These are phyloP conservation scores for Lissonota sp. DNA, from an alignment of 2,888 invertebrate genomes.

Conservation along the genomic window DNA sequence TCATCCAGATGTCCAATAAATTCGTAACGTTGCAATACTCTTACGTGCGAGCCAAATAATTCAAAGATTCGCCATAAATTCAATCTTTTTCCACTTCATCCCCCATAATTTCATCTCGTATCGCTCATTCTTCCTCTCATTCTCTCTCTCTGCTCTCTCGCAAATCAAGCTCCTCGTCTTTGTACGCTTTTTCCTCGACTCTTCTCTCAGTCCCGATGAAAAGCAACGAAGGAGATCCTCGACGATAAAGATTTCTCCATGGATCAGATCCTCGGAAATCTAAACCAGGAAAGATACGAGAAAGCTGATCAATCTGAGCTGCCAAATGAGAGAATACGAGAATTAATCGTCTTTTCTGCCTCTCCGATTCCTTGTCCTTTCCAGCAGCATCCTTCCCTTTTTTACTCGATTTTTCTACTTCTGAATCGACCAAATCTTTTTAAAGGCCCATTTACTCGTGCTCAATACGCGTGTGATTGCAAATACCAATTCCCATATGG, in stretches of 20 bases:
- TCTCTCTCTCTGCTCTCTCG: too few species aligned
- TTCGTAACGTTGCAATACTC: slow-evolving; percentile 36
- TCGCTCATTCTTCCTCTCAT: not conserved
- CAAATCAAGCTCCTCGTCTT: slow-evolving; percentile 15
- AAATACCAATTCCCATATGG: not conserved
- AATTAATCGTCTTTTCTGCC: not conserved
- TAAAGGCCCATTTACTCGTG: slow-evolving; percentile 11
- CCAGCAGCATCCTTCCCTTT: slow-evolving; percentile 17
- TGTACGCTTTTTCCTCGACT: slow-evolving; percentile 12
- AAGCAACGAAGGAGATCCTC: slow-evolving; percentile 1
- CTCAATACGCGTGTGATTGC: slow-evolving; percentile 50
- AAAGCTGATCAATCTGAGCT: too few species aligned
- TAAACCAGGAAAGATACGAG: slow-evolving; percentile 40
- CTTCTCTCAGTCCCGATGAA: not conserved
- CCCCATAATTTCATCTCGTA: not conserved
- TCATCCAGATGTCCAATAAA: slow-evolving; percentile 38
- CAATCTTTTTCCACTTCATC: slow-evolving; percentile 21
- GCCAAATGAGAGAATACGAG: slow-evolving; percentile 37
- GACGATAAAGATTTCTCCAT: slow-evolving; percentile 49
- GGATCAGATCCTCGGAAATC: slow-evolving; percentile 31
- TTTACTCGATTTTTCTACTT: not conserved
- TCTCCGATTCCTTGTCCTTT: not conserved
- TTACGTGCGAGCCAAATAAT: slow-evolving; percentile 18
- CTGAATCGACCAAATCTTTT: slow-evolving; percentile 4
- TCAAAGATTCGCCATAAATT: slow-evolving; percentile 49